Base-by-base conservation (phyloP, 2,888 invertebrate species). In the Helobdella robusta region DNA sequence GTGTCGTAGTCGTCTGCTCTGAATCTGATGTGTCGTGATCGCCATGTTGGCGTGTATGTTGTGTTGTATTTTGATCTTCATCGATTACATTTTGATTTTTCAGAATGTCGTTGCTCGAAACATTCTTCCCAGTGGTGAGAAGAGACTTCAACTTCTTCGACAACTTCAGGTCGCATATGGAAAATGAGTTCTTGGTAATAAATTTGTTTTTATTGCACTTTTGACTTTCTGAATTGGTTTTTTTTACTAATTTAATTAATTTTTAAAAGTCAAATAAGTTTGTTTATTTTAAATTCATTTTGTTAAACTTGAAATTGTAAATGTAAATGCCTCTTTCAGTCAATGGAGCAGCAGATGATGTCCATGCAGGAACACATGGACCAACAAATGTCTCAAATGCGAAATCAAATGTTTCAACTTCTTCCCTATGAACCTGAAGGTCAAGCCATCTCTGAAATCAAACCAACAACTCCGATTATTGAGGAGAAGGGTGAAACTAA, bases 401-500 rank as follows among this genome's bases (percentile, higher is more conserved):
- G 68, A n/a, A 50, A 35, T 25, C 66, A 58, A 30, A 62, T 68
- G 63, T 52, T 64, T n/a, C 68, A 65, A 11, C 66, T 68, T 18
- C 15, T 61, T 18, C 68, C 68, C 20, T 62, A 30, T 54, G 56
- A 58, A 35, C 62, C 62, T 3, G 25, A 30, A 20, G 62, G 62
- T 18, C 30, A 62, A n/a, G 48, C 28, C 25, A 46, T 62, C 32
- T 23, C 20, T 8, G 61, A 64, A 40, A 52, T 67, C 30, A 46
- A 67, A 32, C 67, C 67, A 1, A 32, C 44, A 15, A 44, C 34
- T 18, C 66, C 68, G 28, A 67, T 68, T 20, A 60, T 68, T 2
- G 68, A 68, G 59, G 67, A 67, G 32, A 64, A 56, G 35, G 67
- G 66, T 28, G 67, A 68, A 52, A 61, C 67, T n/a, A 68, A 68